These are phyloP conservation scores for Ridgeia piscesae DNA, from an alignment of 1,140 invertebrate genomes.

Conservation along the genomic window DNA sequence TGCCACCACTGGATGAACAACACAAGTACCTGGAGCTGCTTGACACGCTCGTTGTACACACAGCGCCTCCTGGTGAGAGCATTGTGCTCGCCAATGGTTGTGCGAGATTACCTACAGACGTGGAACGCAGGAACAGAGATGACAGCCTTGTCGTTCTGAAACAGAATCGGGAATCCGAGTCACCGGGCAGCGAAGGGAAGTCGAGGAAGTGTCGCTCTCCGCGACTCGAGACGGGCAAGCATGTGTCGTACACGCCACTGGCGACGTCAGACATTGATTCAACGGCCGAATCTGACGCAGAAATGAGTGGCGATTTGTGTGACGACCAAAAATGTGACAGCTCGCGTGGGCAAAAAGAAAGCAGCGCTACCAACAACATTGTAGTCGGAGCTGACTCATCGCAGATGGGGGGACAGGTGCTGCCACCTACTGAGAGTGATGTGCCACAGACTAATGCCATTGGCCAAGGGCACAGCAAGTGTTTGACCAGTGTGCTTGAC, in stretches of 20 bases:
- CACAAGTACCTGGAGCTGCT: constrained; percentile 66
- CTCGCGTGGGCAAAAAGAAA: background rate
- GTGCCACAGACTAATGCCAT: background rate
- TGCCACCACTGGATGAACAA: constrained; percentile 32
- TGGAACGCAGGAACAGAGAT: background rate
- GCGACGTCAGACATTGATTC: background rate
- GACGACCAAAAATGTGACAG: background rate
- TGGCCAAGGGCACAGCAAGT: background rate
- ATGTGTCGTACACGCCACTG: background rate
- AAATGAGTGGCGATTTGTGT: background rate
- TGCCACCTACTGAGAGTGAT: background rate
- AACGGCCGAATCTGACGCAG: background rate
- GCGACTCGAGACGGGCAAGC: background rate
- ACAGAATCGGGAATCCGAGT: background rate
- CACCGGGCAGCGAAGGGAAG: background rate
- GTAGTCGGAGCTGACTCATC: background rate
- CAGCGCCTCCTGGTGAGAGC: background rate
- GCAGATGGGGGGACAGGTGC: background rate
- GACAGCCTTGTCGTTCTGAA: background rate
- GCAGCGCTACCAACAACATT: background rate
- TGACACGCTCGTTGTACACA: constrained; percentile 17
- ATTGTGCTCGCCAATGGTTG: background rate
- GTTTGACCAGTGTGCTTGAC: background rate
- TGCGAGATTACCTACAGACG: background rate
- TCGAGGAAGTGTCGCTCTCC: background rate